phyloP scores from a whole-genome alignment of 2,888 invertebrate species.

The Lomographa bimaculata region DNA sequence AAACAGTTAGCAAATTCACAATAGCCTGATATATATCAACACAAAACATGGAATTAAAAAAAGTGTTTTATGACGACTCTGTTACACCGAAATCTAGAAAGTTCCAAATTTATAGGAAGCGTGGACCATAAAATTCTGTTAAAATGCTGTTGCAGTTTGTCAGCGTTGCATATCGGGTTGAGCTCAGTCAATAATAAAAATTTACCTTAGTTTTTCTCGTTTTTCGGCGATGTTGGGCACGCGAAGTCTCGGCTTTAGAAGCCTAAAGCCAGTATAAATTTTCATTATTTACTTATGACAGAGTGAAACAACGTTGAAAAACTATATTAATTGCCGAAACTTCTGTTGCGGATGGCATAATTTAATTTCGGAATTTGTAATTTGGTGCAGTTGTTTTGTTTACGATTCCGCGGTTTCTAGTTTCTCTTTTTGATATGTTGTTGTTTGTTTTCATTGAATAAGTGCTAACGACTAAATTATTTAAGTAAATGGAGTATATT shows the following conservation, averaged over 20 bases:
- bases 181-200: conserved; percentile 76
- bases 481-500: too few relatives aligned
- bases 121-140: conserved; percentile 56
- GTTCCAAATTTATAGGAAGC: conserved; percentile 47
- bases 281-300: conserved; percentile 68
- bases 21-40: conserved; percentile 55
- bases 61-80: conserved; percentile 50
- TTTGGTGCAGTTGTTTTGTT: conserved; percentile 35
- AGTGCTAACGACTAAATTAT: too few relatives aligned
- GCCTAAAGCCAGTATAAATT: conserved; percentile 55
- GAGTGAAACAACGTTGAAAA: conserved; percentile 63
- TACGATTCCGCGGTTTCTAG: conserved; percentile 11
- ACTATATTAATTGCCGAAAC: conserved; percentile 66
- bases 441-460: conserved; percentile 1
- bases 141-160: conserved; percentile 75
- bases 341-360: conserved; percentile 50
- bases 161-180: conserved; percentile 69
- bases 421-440: conserved; percentile 3
- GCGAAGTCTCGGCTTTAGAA: conserved; percentile 64
- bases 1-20: conserved; percentile 25
- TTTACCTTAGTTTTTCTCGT: conserved; percentile 64
- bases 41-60: conserved; percentile 59
- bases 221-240: conserved; percentile 72
- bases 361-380: conserved; percentile 42
- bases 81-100: conserved; percentile 45